A percentile compares a stretch with the other conserved stretches of the same genome.
These are phyloP conservation scores for human DNA, from an alignment of 2,113 vertebrate species.

Conservation along the genomic window DNA sequence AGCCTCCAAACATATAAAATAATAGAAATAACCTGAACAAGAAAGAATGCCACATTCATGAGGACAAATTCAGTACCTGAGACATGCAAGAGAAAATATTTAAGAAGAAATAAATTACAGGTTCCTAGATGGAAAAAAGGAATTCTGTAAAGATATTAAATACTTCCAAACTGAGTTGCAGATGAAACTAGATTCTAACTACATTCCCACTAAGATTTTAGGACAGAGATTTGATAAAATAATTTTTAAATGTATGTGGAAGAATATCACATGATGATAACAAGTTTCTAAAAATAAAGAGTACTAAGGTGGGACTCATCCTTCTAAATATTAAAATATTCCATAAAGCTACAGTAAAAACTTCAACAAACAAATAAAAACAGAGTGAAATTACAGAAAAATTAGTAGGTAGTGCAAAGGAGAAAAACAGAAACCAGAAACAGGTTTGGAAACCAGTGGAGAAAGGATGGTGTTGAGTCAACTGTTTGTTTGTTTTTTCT, in stretches of 20 bases:
- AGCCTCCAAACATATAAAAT: background rate
- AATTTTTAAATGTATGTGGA: background rate
- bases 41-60: background rate
- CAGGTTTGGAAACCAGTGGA: background rate
- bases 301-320: background rate
- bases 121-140: background rate
- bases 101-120: background rate
- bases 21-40: background rate
- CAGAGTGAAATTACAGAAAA: background rate
- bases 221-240: background rate
- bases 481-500: background rate
- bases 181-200: slow-evolving; percentile 36
- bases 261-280: background rate
- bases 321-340: slow-evolving; percentile 36
- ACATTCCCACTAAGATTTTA: slow-evolving; percentile 17
- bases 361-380: background rate
- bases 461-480: background rate
- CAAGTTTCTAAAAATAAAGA: slow-evolving; percentile 25
- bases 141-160: slow-evolving; percentile 6
- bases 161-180: background rate
- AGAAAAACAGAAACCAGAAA: background rate
- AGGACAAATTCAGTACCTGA: background rate
- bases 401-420: background rate
- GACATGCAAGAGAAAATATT: background rate
- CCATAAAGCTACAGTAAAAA: background rate